Base-by-base conservation (phyloP, 1,140 invertebrate species). In the Bicyclus anynana region DNA sequence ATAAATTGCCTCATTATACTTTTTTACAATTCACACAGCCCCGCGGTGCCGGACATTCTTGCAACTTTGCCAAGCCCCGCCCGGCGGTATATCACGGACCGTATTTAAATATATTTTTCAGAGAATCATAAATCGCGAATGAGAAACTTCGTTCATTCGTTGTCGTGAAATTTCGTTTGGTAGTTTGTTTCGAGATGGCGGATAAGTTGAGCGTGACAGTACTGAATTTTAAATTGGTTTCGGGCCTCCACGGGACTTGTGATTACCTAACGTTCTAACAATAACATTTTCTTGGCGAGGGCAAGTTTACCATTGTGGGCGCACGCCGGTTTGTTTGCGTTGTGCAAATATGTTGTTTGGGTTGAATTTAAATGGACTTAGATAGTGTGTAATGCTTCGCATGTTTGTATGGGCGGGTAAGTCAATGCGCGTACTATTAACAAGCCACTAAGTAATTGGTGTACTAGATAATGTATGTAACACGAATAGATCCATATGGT, bases 71-170 rank as follows among this genome's bases (percentile, higher is more conserved):
- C 74, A 70, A 69, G 47, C 56, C 53, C 56, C 62, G 46, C 62
- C 69, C 54, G 37, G 53, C 60, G 54, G 51, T 69, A 70, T 74
- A 69, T 70, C 67, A 69, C 65, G 57, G 53, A 35, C 52, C 55
- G 62, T 72, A 73, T 69, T 76, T 67, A 73, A 71, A 73, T 76
- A 73, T 69, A 76, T 69, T 66, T 77, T 72, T 74, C 57, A 64
- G 49, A 62, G 56, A 57, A 68, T 69, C 62, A 72, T 72, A 74
- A 74, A 77, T 77, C 65, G 63, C 42, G 68, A 67, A 72, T 70
- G 54, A 70, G 62, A 55, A 72, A 69, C 65, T 68, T 73, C 60
- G 63, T 60, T 70, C 69, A 63, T 74, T 65, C 69, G 65, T 67
- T 69, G 62, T 69, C 62, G 68, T 56, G 59, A 55, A 73, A 71